Conservation (phyloP, 2,797 vertebrate species). For the Periparus ater region DNA sequence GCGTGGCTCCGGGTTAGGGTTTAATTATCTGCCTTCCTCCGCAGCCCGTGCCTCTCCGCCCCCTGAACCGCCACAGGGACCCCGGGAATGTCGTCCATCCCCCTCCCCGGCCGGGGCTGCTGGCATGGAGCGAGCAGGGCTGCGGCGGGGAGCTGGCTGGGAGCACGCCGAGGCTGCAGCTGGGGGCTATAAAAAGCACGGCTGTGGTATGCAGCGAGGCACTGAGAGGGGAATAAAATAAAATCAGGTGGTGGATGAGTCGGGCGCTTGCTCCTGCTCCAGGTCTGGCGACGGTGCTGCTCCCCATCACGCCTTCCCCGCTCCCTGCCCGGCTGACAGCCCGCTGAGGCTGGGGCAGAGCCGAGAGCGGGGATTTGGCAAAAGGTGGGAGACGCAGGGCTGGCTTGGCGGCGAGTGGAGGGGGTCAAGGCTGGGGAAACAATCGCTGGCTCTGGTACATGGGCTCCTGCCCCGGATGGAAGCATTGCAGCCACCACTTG, state of each 20-base stretch:
- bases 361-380: background rate
- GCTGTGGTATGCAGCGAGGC: slow-evolving; percentile 43
- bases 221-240: slow-evolving; percentile 30
- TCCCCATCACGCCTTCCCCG: background rate
- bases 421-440: background rate
- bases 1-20: slow-evolving; percentile 8
- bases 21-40: slow-evolving; percentile 29
- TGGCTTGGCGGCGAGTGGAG: background rate
- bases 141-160: slow-evolving; percentile 9
- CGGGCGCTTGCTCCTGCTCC: background rate
- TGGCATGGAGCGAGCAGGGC: slow-evolving; percentile 3
- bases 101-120: background rate
- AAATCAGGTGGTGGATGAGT: slow-evolving; percentile 42
- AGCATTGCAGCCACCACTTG: background rate
- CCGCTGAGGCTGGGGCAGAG: background rate
- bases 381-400: background rate
- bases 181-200: slow-evolving; percentile 64
- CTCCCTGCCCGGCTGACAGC: background rate
- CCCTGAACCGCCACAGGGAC: background rate
- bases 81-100: background rate
- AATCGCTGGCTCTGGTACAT: background rate
- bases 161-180: slow-evolving; percentile 41
- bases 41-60: background rate
- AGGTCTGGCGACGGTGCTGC: background rate
- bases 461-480: background rate